Evolutionary conservation across 2,797 vertebrate species (phyloP), one percentile per base, ranked within the genome.

Genomic region (Acropternis orthonyx): DNA sequence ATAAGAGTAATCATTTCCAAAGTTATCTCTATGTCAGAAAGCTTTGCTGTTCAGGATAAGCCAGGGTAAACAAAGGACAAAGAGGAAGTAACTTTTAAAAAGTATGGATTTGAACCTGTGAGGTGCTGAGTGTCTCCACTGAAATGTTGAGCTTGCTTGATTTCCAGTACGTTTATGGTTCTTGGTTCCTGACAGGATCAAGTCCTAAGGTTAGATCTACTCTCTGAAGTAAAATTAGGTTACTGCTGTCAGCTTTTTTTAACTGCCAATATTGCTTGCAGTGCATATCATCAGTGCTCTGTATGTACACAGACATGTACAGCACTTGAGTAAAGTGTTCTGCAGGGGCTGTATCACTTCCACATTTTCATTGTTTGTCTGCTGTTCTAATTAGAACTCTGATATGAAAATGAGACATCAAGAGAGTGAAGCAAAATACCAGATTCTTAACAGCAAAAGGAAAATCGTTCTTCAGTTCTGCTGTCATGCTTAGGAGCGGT

Each of bases 61-160:
- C 80, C 69, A 93, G 85, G 46, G 67, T 97, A 97, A 97, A 96
- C 95, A 97, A 96, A 95, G 66, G 30, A 93, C 78, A 91, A 90
- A 93, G 88, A 91, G 96, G 89, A 94, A 96, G 67, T 88, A 69
- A 77, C 83, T 96, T 96, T 72, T 89, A 3, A 88, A 93, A 96
- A 95, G 90, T 85, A 93, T 88, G 59, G 71, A 55, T 85, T 89
- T 96, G 75, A 92, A 93, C 86, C 82, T 95, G 69, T 2, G n/a
- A 95, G 91, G 85, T 89, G 84, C 93, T 91, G 88, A 92, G 67
- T 87, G 71, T 81, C 72, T 92, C 46, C 69, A 78, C 68, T 37
- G 59, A 89, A 94, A 74, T 72, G 65, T 89, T 93, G 82, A 94
- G 46, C 65, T 63, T 84, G 58, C 61, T 73, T 84, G 66, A 72